These are phyloP conservation scores for Aplysia californica DNA, from an alignment of 1,140 invertebrate genomes.

Conservation along the genomic window DNA sequence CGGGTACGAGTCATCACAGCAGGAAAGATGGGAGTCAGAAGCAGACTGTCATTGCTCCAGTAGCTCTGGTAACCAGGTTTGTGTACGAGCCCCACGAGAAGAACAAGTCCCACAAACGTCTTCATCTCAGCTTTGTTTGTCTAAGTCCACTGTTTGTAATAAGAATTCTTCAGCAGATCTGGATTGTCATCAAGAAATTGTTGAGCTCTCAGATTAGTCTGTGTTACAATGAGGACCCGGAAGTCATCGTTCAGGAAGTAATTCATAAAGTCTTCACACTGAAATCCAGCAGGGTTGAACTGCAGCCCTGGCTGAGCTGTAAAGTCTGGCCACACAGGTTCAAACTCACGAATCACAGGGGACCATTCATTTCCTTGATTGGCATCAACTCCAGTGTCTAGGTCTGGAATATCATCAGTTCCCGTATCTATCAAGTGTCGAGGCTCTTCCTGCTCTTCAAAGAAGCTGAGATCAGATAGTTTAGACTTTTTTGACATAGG, in stretches of 20 bases:
- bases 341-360: no score
- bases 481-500: no score
- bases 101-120: background rate
- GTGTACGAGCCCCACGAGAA: background rate
- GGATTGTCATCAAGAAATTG: background rate
- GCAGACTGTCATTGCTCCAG: background rate
- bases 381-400: no score
- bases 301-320: no score
- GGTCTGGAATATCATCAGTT: no score
- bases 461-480: no score
- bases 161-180: background rate
- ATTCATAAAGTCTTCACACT: no score
- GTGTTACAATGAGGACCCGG: background rate
- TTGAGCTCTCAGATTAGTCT: background rate
- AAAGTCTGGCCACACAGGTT: no score
- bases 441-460: no score
- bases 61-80: background rate
- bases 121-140: background rate
- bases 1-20: background rate
- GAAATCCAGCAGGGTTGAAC: no score
- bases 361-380: no score
- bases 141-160: background rate
- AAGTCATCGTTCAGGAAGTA: background rate
- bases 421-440: no score
- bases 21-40: background rate